Percentiles rank a stretch among this genome's conserved stretches.
Conservation (phyloP, 2,113 vertebrate species). For the Salvelinus namaycush region DNA sequence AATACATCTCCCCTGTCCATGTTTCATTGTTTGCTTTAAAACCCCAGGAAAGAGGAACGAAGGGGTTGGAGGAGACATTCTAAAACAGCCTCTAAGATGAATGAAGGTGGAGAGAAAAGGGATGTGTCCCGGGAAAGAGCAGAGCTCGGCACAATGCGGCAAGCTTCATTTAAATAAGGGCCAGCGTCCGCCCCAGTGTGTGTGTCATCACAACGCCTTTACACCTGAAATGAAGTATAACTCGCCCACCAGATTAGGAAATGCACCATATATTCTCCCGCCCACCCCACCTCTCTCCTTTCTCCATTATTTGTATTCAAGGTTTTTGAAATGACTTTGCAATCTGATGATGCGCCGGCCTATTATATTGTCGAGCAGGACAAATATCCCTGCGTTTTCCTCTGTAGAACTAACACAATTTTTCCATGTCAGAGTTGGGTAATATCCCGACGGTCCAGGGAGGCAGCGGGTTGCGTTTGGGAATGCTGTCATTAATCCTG, state of each 20-base stretch:
- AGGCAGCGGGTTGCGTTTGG: conserved; percentile 78
- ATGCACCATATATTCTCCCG: conserved; percentile 87
- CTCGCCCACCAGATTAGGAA: conserved; percentile 91
- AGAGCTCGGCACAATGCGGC: conserved; percentile 71
- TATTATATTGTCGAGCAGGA: conserved; percentile 99
- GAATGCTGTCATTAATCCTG: conserved; percentile 99
- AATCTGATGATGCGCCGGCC: conserved; percentile 99
- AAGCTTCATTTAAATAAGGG: conserved; percentile 80
- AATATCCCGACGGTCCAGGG: conserved; percentile 90
- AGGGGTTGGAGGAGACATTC: conserved; percentile 54
- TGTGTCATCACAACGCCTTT: conserved; percentile 64
- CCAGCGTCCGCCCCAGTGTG: conserved; percentile 50
- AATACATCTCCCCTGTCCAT: conserved; percentile 75
- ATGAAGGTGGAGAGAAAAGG: conserved; percentile 68
- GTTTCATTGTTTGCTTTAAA: conserved; percentile 77
- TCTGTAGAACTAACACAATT: conserved; percentile 99
- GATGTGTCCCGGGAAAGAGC: conserved; percentile 71
- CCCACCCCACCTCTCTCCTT: conserved; percentile 63
- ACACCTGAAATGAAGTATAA: conserved; percentile 80
- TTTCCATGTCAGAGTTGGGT: conserved; percentile 99
- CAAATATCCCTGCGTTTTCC: conserved; percentile 99
- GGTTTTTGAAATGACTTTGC: conserved; percentile 99
- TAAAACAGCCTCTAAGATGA: conserved; percentile 73
- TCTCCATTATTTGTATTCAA: conserved; percentile 99
- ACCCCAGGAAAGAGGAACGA: conserved; percentile 36